A percentile compares a stretch with the other conserved stretches of the same genome.
Conservation (phyloP, 2,888 invertebrate species). For the Dicyrtoma fusca region DNA sequence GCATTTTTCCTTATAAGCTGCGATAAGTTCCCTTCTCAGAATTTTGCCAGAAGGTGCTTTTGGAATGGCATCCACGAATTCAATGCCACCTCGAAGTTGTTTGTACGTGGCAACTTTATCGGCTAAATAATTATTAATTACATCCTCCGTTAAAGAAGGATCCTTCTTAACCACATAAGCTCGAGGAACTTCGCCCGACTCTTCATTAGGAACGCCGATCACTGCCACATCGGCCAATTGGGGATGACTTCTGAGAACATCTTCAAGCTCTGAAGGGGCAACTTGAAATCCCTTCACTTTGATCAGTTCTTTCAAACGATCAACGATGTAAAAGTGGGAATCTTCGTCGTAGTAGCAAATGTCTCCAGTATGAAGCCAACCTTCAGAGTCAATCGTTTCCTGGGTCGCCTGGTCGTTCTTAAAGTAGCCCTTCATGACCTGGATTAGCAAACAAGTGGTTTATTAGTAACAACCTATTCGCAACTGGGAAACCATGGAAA, state of each 20-base stretch:
- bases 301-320: slow-evolving; percentile 70
- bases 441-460: slow-evolving; percentile 79
- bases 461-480: too few species aligned
- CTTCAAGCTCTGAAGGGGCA: slow-evolving; percentile 86
- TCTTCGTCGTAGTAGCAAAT: slow-evolving; percentile 74
- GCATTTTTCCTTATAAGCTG: slow-evolving; percentile 39
- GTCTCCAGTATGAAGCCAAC: slow-evolving; percentile 84
- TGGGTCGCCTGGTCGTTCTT: slow-evolving; percentile 75
- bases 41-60: slow-evolving; percentile 79
- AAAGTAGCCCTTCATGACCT: slow-evolving; percentile 82
- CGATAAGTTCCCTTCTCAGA: slow-evolving; percentile 68
- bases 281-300: slow-evolving; percentile 71
- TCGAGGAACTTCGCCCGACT: slow-evolving; percentile 74
- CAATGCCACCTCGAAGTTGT: slow-evolving; percentile 72
- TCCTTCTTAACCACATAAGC: slow-evolving; percentile 68
- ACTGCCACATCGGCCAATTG: slow-evolving; percentile 80
- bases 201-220: slow-evolving; percentile 72
- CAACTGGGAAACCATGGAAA: too few species aligned
- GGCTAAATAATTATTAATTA: slow-evolving; percentile 68
- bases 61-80: slow-evolving; percentile 68
- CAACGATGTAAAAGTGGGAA: slow-evolving; percentile 67
- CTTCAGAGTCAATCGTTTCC: slow-evolving; percentile 73
- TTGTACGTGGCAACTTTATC: slow-evolving; percentile 76
- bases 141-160: slow-evolving; percentile 62
- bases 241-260: slow-evolving; percentile 71